Evolutionary conservation across 2,888 invertebrate genomes (phyloP), one percentile per base, ranked within the genome.

Genomic region (Drosophila anomelani): DNA sequence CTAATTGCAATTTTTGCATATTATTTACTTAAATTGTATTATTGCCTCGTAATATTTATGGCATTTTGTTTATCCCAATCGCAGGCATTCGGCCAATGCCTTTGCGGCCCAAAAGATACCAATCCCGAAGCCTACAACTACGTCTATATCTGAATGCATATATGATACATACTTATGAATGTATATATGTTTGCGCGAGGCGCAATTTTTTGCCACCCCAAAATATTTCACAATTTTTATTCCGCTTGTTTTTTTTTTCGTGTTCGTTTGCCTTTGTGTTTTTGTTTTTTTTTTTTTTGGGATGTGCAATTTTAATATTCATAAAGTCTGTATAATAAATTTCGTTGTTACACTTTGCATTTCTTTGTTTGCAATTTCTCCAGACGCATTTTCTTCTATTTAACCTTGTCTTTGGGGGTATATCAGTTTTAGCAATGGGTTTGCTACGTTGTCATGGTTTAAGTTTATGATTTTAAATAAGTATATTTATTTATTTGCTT

Each of bases 11-110:
- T 26, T 32, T 51, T 56, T 73, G 64, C 74, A 64, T 62, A 56
- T 54, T 56, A 51, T 66, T 74, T 75, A 75, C 44, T 55, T 55
- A 59, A 67, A 75, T 75, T 75, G 75, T 68, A 67, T 75, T 75
- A 69, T 69, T 60, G 56, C 76, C 57, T 60, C 70, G 74, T 76
- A 77, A 63, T 73, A 76, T 76, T 66, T 78, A 76, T 76, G 76
- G 76, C 66, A 76, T 76, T 76, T 76, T 78, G 76, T 76, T 74
- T 73, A 76, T 75, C 57, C 54, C 70, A 49, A 70, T 38, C 56
- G 66, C 44, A 62, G 72, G 73, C 61, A 68, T 74, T 76, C 54
- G 64, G 57, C 75, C 75, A 75, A 75, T 75, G 73, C 58, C 73
- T 75, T 66, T 43, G 36, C 44, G 38, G 39, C 32, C 38, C 59